These are phyloP conservation scores for Pseudococcus longispinus DNA, from an alignment of 2,888 invertebrate species.

Conservation along the genomic window DNA sequence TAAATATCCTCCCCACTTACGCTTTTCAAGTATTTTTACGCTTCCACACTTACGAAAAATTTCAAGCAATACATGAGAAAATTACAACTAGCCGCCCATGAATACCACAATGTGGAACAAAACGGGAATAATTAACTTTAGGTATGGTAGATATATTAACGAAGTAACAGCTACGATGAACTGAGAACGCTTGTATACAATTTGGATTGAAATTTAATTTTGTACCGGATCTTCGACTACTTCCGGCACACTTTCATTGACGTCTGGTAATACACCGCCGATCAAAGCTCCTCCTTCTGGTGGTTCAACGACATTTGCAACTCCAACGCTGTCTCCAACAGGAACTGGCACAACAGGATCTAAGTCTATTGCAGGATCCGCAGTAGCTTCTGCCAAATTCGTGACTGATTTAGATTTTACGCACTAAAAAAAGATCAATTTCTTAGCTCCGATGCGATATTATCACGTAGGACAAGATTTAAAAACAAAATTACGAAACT, in stretches of 20 bases:
- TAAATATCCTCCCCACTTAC: too few species aligned
- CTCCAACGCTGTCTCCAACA: conserved; percentile 42
- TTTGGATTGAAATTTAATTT: background rate
- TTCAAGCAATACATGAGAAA: too few species aligned
- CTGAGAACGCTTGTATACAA: background rate
- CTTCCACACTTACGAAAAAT: too few species aligned
- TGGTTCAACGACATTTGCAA: conserved; percentile 3
- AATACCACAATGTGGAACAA: background rate
- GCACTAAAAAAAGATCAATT: conserved; percentile 68
- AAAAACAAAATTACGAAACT: background rate
- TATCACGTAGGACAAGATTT: background rate
- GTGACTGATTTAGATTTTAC: conserved; percentile 98
- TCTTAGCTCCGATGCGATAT: background rate
- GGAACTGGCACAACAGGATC: conserved; percentile 70
- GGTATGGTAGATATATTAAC: background rate
- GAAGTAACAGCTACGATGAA: background rate
- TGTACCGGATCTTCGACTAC: conserved; percentile 15
- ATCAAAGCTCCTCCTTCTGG: conserved; percentile 48
- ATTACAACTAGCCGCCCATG: too few species aligned
- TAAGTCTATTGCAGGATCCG: conserved; percentile 79
- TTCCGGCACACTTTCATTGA: conserved; percentile 34
- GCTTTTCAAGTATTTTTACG: too few species aligned
- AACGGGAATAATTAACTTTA: background rate
- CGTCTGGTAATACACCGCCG: conserved; percentile 22
- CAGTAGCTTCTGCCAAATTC: conserved; percentile 93